phyloP scores from a whole-genome alignment of 2,797 vertebrate species.

The Loris lydekkerianus region DNA sequence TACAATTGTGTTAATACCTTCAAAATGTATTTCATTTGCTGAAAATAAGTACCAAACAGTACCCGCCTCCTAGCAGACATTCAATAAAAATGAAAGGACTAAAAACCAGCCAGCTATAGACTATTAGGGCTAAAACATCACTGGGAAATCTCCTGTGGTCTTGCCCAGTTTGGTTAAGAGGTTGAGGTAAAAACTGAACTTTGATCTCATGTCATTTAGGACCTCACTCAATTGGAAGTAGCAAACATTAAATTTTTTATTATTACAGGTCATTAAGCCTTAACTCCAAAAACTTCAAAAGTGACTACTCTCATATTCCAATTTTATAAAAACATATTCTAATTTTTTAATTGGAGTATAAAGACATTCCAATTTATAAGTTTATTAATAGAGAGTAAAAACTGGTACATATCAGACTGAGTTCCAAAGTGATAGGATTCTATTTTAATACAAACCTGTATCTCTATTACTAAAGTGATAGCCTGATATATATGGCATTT shows the following conservation, averaged over 20 bases:
- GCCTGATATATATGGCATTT: background rate
- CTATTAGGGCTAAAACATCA: background rate
- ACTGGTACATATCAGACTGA: background rate
- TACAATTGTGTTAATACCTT: background rate
- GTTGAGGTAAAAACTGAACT: background rate
- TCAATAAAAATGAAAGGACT: background rate
- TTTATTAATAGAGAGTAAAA: background rate
- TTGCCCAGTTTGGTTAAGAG: background rate
- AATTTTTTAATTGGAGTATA: background rate
- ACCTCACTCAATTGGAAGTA: background rate
- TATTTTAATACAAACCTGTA: constrained; percentile 2
- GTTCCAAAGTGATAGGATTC: background rate
- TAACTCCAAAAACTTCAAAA: constrained; percentile 38
- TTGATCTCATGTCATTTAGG: background rate
- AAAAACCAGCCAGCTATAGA: constrained; percentile 14
- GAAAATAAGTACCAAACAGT: background rate
- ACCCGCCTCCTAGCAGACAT: background rate
- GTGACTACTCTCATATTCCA: background rate
- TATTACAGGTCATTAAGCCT: background rate
- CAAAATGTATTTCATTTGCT: background rate
- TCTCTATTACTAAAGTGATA: background rate
- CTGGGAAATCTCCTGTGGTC: background rate
- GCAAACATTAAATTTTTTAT: background rate
- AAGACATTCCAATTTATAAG: background rate
- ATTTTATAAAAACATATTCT: constrained; percentile 26